Base-by-base conservation (phyloP, 2,113 vertebrate species). In the Anolis sagrei region DNA sequence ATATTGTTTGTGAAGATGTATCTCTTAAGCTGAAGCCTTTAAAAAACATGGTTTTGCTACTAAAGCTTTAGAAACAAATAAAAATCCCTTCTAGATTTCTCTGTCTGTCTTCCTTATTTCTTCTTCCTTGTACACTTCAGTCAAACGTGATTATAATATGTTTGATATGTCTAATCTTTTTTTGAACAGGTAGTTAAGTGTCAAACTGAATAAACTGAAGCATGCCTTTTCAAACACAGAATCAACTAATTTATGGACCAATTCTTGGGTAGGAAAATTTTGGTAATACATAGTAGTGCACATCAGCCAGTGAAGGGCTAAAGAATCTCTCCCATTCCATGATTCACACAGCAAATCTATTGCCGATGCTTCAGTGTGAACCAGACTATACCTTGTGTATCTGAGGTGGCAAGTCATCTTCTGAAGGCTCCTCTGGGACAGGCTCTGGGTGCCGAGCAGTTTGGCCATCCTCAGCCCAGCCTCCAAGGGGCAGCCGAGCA, bases 351-450 rank as follows among this genome's bases (percentile, higher is more conserved):
- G 3, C 21, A 36, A 51, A 74, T 11, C 3, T 19, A 25, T 32
- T 62, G 13, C 54, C 44, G 64, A 2, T 49, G 58, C 7, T n/a
- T 14, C 27, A 32, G 49, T 32, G 80, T 51, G 29, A 74, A 36
- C 5, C 39, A 44, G 32, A n/a, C 36, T 87, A 89, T 89, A 98
- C 98, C 97, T 98, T 98, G 91, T 99, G 98, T 87, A 98, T 96
- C 88, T 98, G 97, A 7, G 98, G 98, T 4, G 99, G 98, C 84
- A 98, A 95, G 87, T 99, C 98, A 1, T 99, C 98, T 84, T 99
- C 99, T 0, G 97, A 98, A 82, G 97, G 97, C 94, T 99, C 99
- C 94, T 99, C 98, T 1, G 97, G 98, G 74, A 99, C 97, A 0
- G 98, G 94, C 83, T 97, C 98, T 2, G 98, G 98, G 81, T 97